Conservation (phyloP, 2,888 invertebrate genomes). For the Oscheius onirici region DNA sequence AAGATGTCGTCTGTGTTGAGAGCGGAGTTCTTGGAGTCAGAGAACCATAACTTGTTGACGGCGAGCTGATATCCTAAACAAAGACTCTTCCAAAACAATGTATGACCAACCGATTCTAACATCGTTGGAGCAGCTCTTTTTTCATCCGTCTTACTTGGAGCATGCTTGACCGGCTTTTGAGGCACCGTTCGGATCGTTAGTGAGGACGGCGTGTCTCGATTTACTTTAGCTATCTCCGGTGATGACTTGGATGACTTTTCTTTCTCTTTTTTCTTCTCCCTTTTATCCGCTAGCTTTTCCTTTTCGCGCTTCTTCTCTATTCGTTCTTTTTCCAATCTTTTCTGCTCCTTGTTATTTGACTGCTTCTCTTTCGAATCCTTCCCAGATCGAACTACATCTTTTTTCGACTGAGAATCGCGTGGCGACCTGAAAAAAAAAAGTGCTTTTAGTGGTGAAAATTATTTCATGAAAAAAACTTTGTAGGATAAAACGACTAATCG, state of each 20-base stretch:
- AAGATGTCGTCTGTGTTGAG: background rate
- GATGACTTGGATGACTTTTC: background rate
- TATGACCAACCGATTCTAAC: conserved; percentile 25
- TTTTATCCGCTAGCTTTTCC: background rate
- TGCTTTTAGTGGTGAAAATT: no score
- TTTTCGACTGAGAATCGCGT: background rate
- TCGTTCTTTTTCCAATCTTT: background rate
- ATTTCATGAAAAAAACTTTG: no score
- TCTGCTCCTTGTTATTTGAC: conserved; percentile 2
- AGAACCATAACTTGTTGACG: conserved; percentile 15
- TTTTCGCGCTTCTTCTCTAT: conserved; percentile 14
- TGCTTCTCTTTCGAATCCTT: conserved; percentile 26
- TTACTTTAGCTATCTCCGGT: background rate
- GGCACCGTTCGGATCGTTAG: background rate
- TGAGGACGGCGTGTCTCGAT: conserved; percentile 6
- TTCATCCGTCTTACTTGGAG: conserved; percentile 26
- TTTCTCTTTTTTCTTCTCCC: background rate
- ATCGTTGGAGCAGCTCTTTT: background rate
- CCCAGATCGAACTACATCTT: background rate
- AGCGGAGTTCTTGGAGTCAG: conserved; percentile 12
- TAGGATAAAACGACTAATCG: background rate
- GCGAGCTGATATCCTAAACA: conserved; percentile 26
- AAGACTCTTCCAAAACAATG: background rate
- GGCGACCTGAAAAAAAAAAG: background rate
- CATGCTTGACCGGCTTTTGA: conserved; percentile 1